Evolutionary conservation across 2,113 vertebrate genomes (phyloP).

Genomic region (Mobula hypostoma): DNA sequence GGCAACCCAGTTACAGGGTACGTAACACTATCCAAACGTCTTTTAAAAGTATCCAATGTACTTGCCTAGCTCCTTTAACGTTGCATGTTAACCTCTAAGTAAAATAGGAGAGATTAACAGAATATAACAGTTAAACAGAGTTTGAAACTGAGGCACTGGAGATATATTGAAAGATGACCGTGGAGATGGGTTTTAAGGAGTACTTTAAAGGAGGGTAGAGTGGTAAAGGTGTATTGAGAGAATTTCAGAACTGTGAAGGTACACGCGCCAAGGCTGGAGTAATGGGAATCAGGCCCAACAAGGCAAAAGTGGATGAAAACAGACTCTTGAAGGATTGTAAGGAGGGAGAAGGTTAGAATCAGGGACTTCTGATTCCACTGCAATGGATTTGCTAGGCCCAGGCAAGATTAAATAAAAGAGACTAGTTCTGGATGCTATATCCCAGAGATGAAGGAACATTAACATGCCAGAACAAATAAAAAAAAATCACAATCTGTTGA

Average conservation of each 20-base stretch:
- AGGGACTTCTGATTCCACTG: not conserved
- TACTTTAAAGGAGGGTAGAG: not conserved
- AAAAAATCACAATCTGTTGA: not conserved
- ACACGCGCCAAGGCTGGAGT: not conserved
- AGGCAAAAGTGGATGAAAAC: not conserved
- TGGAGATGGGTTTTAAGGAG: not conserved
- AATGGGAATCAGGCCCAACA: not conserved
- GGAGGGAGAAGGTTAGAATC: not conserved
- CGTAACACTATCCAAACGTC: no score
- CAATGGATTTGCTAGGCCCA: not conserved
- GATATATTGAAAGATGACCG: not conserved
- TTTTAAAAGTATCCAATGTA: no score
- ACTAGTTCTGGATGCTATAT: not conserved
- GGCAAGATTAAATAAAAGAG: not conserved
- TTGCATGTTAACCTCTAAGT: not conserved
- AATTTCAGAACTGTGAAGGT: not conserved
- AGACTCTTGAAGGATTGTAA: not conserved
- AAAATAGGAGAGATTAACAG: no score
- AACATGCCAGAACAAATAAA: conserved; percentile 8
- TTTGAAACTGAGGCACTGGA: not conserved
- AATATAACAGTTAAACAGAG: no score
- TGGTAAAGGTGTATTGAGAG: not conserved
- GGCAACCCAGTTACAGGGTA: no score
- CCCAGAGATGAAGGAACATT: not conserved
- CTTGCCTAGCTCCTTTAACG: not conserved